Evolutionary conservation across 2,888 invertebrate genomes (phyloP).

Genomic region (Orthosia gothica): DNA sequence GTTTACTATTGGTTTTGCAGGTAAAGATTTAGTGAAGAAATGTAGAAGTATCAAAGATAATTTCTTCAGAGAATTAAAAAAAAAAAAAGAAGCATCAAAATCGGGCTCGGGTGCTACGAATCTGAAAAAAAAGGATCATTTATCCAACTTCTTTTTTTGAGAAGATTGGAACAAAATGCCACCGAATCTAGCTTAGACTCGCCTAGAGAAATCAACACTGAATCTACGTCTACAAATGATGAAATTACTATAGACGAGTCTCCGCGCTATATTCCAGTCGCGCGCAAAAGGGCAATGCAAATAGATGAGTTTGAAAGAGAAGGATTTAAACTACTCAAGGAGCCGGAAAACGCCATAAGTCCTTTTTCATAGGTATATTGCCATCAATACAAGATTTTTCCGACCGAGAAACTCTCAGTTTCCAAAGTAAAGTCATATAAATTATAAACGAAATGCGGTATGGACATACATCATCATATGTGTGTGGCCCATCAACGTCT

Average conservation of each 20-base stretch:
- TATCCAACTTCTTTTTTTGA: conserved; percentile 59
- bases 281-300: conserved; percentile 62
- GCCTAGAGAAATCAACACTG: conserved; percentile 53
- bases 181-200: conserved; percentile 59
- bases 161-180: conserved; percentile 58
- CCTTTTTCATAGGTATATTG: conserved; percentile 63
- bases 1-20: conserved; percentile 14
- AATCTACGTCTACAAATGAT: conserved; percentile 56
- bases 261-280: conserved; percentile 53
- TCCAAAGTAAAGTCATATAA: conserved; percentile 66
- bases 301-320: conserved; percentile 61
- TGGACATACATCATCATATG: conserved; percentile 59
- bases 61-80: conserved; percentile 53
- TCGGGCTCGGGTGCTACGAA: conserved; percentile 58
- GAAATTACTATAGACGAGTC: conserved; percentile 43
- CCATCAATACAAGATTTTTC: conserved; percentile 58
- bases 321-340: conserved; percentile 57
- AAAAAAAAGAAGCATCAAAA: conserved; percentile 59
- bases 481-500: conserved; percentile 56
- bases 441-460: conserved; percentile 65
- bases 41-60: conserved; percentile 56
- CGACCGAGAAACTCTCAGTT: conserved; percentile 58
- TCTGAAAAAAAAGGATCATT: conserved; percentile 59
- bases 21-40: conserved; percentile 45
- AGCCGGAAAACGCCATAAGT: conserved; percentile 58